These are phyloP conservation scores for Phrynocephalus guinanensis DNA, from an alignment of 2,797 vertebrate species.

Conservation along the genomic window DNA sequence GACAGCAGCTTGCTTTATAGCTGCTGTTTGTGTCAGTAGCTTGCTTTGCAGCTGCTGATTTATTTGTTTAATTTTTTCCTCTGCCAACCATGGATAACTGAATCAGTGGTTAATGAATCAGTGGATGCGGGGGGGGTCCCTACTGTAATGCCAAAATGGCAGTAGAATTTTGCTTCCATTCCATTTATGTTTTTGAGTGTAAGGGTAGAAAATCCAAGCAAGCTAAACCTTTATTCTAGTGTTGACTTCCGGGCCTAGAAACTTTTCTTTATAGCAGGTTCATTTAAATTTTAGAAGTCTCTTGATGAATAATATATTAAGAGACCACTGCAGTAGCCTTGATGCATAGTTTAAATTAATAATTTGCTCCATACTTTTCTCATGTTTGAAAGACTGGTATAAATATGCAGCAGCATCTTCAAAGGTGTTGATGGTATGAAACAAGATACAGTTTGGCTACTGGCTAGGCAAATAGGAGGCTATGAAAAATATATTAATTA, in stretches of 20 bases:
- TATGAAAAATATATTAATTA: not conserved
- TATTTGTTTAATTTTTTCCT: too few species aligned
- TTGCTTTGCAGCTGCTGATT: too few species aligned
- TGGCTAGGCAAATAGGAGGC: not conserved
- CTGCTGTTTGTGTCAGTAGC: too few species aligned
- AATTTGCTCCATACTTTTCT: conserved; percentile 14
- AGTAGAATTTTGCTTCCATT: conserved; percentile 23
- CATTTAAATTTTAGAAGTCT: conserved; percentile 27
- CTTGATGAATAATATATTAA: conserved; percentile 29
- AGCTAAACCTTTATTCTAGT: not conserved
- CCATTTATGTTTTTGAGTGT: conserved; percentile 13
- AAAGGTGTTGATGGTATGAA: conserved; percentile 4
- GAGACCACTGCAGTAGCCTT: not conserved
- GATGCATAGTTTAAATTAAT: conserved; percentile 19
- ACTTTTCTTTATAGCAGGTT: not conserved
- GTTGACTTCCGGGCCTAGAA: not conserved
- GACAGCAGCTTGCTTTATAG: too few species aligned
- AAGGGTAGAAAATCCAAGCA: not conserved
- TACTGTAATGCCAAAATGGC: not conserved
- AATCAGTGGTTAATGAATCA: too few species aligned
- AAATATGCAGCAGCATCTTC: not conserved
- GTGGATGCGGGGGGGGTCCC: too few species aligned
- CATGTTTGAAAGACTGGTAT: not conserved
- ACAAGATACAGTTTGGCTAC: not conserved
- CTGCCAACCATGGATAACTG: too few species aligned